These are phyloP conservation scores for Pitangus sulphuratus DNA, from an alignment of 2,797 vertebrate genomes.

Conservation along the genomic window DNA sequence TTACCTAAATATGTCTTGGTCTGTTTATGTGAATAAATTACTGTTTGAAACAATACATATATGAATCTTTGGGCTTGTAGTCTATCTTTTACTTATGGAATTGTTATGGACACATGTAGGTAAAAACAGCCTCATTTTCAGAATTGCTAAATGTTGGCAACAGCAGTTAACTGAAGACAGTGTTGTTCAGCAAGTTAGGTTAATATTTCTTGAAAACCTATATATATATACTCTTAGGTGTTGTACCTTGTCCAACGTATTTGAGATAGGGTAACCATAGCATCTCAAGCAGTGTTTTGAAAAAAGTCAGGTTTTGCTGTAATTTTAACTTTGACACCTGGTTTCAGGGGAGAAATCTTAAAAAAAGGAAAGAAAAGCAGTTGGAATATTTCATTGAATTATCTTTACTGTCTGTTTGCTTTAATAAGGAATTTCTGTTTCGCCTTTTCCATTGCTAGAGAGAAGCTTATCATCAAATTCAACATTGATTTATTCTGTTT, in stretches of 20 bases:
- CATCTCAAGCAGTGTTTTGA: neutral
- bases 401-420: neutral
- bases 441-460: neutral
- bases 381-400: neutral
- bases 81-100: neutral
- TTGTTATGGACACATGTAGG: neutral
- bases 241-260: neutral
- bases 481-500: constrained; percentile 30
- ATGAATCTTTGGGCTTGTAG: neutral
- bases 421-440: constrained; percentile 20
- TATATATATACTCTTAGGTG: neutral
- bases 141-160: neutral
- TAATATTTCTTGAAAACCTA: neutral
- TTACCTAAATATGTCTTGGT: neutral
- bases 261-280: neutral
- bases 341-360: neutral
- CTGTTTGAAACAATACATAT: neutral
- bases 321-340: neutral
- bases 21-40: neutral
- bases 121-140: neutral
- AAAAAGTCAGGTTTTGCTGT: neutral
- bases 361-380: neutral
- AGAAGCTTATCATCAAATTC: neutral
- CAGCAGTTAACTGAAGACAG: neutral
- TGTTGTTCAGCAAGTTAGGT: neutral